Evolutionary conservation across 2,888 invertebrate species (phyloP).

Genomic region (Habrosyne pyritoides): DNA sequence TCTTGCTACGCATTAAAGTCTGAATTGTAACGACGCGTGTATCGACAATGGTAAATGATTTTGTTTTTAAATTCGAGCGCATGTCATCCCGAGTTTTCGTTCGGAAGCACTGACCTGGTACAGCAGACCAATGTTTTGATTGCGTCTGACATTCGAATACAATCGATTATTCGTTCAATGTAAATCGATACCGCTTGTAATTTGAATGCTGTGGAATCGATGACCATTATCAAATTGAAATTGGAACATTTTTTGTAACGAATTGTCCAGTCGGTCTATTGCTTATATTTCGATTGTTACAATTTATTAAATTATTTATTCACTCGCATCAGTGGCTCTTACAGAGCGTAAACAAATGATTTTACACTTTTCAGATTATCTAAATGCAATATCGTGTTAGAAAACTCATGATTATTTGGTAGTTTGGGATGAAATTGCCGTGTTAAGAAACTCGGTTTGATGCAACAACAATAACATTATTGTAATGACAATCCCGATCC

Average conservation of each 20-base stretch:
- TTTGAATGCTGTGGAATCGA: conserved; percentile 40
- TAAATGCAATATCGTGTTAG: background rate
- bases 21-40: conserved; percentile 13
- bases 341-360: background rate
- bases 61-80: conserved; percentile 58
- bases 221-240: conserved; percentile 51
- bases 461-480: conserved; percentile 33
- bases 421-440: conserved; percentile 26
- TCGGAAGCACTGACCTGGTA: conserved; percentile 78
- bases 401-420: background rate
- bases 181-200: conserved; percentile 63
- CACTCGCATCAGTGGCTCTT: background rate
- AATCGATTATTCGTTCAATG: conserved; percentile 79
- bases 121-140: conserved; percentile 74
- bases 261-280: conserved; percentile 11
- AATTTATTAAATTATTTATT: conserved; percentile 8
- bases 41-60: conserved; percentile 26
- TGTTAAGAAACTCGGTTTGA: conserved; percentile 35
- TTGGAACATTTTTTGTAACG: conserved; percentile 41
- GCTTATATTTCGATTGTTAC: conserved; percentile 6
- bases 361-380: background rate
- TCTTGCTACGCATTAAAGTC: conserved; percentile 15
- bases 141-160: conserved; percentile 77
- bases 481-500: conserved; percentile 43
- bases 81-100: conserved; percentile 74